A percentile compares a stretch with the other conserved stretches of the same genome.
These are phyloP conservation scores for Melanophora roralis DNA, from an alignment of 2,888 invertebrate genomes.

Conservation along the genomic window DNA sequence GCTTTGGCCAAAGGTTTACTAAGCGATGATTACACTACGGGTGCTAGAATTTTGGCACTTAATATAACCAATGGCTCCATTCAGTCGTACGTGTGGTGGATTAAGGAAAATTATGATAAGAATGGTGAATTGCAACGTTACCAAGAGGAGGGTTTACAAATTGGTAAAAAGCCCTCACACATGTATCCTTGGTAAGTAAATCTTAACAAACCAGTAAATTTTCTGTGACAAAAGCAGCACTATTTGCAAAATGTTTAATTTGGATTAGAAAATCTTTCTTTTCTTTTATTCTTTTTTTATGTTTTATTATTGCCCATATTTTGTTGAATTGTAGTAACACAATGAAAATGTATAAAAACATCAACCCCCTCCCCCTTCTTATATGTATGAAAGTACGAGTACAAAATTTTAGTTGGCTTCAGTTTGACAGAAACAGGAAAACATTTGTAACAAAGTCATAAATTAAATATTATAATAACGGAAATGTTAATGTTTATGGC, in stretches of 20 bases:
- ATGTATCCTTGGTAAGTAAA: constrained; percentile 83
- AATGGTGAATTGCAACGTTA: constrained; percentile 78
- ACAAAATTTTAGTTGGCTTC: constrained; percentile 36
- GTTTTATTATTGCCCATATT: neutral
- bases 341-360: neutral
- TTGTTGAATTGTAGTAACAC: neutral
- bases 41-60: constrained; percentile 81
- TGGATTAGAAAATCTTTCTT: neutral
- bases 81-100: constrained; percentile 81
- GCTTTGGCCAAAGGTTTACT: constrained; percentile 86
- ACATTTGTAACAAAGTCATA: constrained; percentile 19
- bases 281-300: neutral
- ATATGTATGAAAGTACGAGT: neutral
- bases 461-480: constrained; percentile 9
- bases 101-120: constrained; percentile 74
- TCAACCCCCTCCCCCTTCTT: neutral
- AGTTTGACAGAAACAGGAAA: constrained; percentile 14
- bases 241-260: constrained; percentile 33
- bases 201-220: neutral
- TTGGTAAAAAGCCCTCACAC: constrained; percentile 82
- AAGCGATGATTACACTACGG: constrained; percentile 80
- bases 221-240: neutral
- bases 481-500: neutral
- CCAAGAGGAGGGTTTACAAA: constrained; percentile 79
- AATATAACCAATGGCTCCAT: constrained; percentile 81